These are phyloP conservation scores for Eudemis profundana DNA, from an alignment of 2,888 invertebrate species.

Conservation along the genomic window DNA sequence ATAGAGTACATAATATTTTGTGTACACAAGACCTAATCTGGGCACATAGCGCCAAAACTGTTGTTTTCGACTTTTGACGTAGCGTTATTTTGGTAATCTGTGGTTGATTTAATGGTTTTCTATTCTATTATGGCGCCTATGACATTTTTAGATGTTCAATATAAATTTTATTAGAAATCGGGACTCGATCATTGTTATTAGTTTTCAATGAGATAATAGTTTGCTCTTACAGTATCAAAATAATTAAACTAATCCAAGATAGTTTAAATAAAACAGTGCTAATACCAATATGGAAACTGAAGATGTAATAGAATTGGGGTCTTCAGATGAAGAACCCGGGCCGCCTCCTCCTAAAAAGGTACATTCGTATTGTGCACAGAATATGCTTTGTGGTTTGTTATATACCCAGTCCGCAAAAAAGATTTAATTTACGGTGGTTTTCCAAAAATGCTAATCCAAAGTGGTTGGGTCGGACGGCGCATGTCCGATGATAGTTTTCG, in stretches of 20 bases:
- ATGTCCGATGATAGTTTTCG: background rate
- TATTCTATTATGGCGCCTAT: too few species aligned
- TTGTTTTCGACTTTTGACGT: too few species aligned
- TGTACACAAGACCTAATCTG: too few species aligned
- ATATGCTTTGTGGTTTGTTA: background rate
- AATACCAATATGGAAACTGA: conserved; percentile 65
- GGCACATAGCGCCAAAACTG: too few species aligned
- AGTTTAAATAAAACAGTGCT: conserved; percentile 1
- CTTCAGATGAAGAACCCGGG: conserved; percentile 77
- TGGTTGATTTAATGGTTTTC: too few species aligned
- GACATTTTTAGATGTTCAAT: too few species aligned
- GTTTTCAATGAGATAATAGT: background rate
- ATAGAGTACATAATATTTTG: too few species aligned
- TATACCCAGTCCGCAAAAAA: background rate
- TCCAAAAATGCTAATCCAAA: background rate
- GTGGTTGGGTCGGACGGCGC: background rate
- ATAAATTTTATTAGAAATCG: too few species aligned
- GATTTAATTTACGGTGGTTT: background rate
- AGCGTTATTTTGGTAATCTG: too few species aligned
- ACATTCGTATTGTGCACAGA: conserved; percentile 11
- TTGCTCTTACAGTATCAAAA: background rate
- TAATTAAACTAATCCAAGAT: background rate
- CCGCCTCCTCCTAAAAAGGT: conserved; percentile 73
- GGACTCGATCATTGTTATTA: too few species aligned
- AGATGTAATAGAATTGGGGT: conserved; percentile 79